Base-by-base conservation (phyloP, 2,888 invertebrate species). In the Cantharis rustica region DNA sequence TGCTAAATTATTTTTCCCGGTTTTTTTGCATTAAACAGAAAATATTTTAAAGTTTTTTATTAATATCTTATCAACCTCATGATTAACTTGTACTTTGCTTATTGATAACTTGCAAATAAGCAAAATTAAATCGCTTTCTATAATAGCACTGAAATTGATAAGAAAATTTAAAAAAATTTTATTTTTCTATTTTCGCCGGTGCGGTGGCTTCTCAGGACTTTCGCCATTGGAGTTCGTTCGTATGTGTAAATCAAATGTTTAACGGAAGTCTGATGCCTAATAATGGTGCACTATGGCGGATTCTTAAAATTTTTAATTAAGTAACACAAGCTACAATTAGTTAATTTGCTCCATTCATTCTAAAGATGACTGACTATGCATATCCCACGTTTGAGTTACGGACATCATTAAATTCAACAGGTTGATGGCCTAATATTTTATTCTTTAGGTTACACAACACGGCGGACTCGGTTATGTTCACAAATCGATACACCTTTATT, bases 401-500 rank as follows among this genome's bases (percentile, higher is more conserved):
- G 17, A 72, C 66, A 47, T 47, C 47, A n/a, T 47, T 47, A 64
- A 26, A 47, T 16, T 69, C 26, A 69, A 68, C 73, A 73, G 73
- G 73, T 73, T 73, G 73, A 61, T 73, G 73, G 73, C 73, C 73
- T 26, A n/a, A 23, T 61, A 68, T 71, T 61, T 27, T 66, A 66
- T 13, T 66, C 23, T 66, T 66, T 63, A 47, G 47, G 47, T 47
- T 47, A 47, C 47, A 47, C 47, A 47, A 47, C 47, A 47, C 5
- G 31, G 11, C 3, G 47, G n/a, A 47, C 47, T 47, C 47, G 47
- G 47, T n/a, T 47, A 47, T 47, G 47, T 5, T 47, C 13, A 47
- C 47, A 47, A 47, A 47, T 47, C 47, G n/a, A 47, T 47, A 47
- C 5, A 47, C 5, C 13, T 47, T 5, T 31, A 5, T 31, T 13